Conservation (phyloP, 2,888 invertebrate species). For the Sminthurides aquaticus region DNA sequence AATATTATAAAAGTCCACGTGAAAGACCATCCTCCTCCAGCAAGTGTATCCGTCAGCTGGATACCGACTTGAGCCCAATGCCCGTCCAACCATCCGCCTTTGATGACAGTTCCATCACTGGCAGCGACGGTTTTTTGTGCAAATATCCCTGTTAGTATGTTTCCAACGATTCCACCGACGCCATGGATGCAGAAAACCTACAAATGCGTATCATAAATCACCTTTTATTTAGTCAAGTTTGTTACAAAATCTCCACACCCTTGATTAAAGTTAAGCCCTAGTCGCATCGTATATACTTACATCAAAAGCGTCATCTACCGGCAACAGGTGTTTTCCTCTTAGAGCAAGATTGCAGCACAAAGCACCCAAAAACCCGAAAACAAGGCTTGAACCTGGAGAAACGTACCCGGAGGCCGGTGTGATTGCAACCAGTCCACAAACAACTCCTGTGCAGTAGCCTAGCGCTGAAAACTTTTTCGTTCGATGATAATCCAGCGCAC, state of each 20-base stretch:
- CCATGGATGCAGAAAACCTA: conserved; percentile 35
- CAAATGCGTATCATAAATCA: conserved; percentile 1
- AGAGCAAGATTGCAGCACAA: conserved; percentile 34
- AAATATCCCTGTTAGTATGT: conserved; percentile 37
- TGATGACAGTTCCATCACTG: conserved; percentile 33
- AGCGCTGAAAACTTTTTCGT: conserved; percentile 29
- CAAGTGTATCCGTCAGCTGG: conserved; percentile 30
- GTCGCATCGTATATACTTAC: conserved; percentile 15
- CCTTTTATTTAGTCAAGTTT: neutral
- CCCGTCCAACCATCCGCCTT: conserved; percentile 39
- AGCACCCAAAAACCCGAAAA: conserved; percentile 36
- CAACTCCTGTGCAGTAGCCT: conserved; percentile 34
- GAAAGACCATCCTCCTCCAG: conserved; percentile 35
- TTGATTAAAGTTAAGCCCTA: too few relatives aligned
- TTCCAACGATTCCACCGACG: conserved; percentile 31
- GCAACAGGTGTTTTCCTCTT: conserved; percentile 26
- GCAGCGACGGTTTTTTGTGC: conserved; percentile 37
- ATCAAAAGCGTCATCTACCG: conserved; percentile 37
- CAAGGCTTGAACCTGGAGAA: conserved; percentile 26
- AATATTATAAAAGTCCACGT: conserved; percentile 32
- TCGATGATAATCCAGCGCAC: conserved; percentile 28
- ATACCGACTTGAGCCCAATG: conserved; percentile 36
- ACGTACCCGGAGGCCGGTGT: conserved; percentile 35
- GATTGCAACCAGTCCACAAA: conserved; percentile 34
- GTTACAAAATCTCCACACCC: neutral